Evolutionary conservation across 2,888 invertebrate genomes (phyloP).

Genomic region (Drosophila subquinaria): DNA sequence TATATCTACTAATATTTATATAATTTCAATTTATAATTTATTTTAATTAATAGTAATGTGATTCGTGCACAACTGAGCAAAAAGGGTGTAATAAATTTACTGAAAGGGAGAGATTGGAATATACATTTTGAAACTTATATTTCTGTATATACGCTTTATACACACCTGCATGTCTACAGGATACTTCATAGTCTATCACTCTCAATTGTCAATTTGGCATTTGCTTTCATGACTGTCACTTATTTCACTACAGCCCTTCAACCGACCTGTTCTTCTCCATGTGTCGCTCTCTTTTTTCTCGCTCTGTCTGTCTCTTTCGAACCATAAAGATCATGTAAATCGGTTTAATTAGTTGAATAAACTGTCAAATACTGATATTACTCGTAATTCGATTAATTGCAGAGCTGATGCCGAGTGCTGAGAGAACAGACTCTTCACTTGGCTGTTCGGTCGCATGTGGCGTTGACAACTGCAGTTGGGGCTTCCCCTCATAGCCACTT

Average conservation of each 20-base stretch:
- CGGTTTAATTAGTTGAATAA: conserved; percentile 63
- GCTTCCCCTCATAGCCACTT: not conserved
- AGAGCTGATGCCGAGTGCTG: conserved; percentile 20
- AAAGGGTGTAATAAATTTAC: not conserved
- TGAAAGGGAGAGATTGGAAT: no score
- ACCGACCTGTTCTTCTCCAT: not conserved
- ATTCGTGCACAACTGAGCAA: not conserved
- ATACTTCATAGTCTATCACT: not conserved
- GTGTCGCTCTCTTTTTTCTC: not conserved
- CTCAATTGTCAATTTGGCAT: not conserved
- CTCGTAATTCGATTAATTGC: conserved; percentile 56
- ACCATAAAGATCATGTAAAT: conserved; percentile 26
- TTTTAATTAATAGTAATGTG: not conserved
- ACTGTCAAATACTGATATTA: conserved; percentile 54
- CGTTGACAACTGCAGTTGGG: conserved; percentile 50
- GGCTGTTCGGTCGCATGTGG: conserved; percentile 19
- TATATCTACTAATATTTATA: not conserved
- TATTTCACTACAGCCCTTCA: not conserved
- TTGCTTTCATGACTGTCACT: not conserved
- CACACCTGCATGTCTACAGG: not conserved
- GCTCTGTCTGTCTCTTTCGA: conserved; percentile 5
- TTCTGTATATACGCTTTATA: not conserved
- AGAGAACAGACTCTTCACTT: conserved; percentile 7
- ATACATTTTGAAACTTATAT: no score
- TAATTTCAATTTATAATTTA: no score